Evolutionary conservation across 2,888 invertebrate species (phyloP), one percentile per base, ranked within the genome.

Genomic region (Brachyptera putata): DNA sequence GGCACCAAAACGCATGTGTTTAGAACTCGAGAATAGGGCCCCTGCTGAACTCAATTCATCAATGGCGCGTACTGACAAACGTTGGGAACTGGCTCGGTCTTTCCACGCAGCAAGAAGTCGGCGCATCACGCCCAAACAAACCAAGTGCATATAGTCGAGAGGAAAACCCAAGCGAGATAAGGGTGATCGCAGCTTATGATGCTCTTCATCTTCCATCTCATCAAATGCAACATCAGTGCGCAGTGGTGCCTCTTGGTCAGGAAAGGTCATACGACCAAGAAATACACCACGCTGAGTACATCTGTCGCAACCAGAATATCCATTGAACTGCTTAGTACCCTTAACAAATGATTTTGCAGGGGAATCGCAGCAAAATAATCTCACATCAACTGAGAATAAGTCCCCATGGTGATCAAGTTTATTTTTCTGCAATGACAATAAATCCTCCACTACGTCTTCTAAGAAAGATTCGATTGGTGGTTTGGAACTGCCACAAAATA

Each of bases 401-500:
- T 2, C 3, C 3, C 11, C 24, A 25, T 48, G 24, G 48, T 22
- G 48, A n/a, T 24, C 5, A 3, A 48, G 11, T 24, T 48, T 41
- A 66, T 46, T 50, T n/a, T 57, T n/a, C 43, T 62, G 37, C 22
- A 67, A 53, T 57, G 30, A 14, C 41, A 18, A 22, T 24, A 66
- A 56, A 56, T 67, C 66, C 34, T 13, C 46, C 14, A 67, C 55
- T 62, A 66, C 67, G 39, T 67, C 56, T 46, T 63, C 49, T 26
- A 66, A 61, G 64, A 61, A 67, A 18, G 57, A 37, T 37, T 61
- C 34, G 21, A 22, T 30, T 26, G 66, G 66, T 43, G 66, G 66
- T 58, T 67, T 25, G 57, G 61, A 58, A 43, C 63, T 5, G 64
- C 67, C 30, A 67, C 57, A 49, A 56, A 57, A 63, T 66, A 65